Conservation (phyloP, 1,140 invertebrate genomes). For the Lepidurus arcticus region DNA sequence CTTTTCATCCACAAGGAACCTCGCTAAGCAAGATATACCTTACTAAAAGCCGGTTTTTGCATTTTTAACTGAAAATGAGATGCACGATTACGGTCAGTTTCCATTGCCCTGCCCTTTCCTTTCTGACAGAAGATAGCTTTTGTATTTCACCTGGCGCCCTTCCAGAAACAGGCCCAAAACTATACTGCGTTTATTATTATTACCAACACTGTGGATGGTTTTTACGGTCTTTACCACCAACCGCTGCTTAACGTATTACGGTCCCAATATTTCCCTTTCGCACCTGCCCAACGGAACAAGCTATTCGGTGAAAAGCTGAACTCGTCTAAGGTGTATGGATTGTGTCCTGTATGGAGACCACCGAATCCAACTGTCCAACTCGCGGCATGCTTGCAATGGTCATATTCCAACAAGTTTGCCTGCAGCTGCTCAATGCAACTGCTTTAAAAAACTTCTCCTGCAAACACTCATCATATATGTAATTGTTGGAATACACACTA, state of each 20-base stretch:
- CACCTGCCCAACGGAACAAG: not conserved
- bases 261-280: not conserved
- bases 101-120: not conserved
- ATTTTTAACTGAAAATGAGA: not conserved
- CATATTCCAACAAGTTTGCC: not conserved
- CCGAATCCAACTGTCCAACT: not conserved
- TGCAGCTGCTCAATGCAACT: constrained; percentile 2
- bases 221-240: not conserved
- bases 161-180: not conserved
- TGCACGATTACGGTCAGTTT: not conserved
- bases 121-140: not conserved
- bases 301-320: not conserved
- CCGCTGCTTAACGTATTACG: not conserved
- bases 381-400: not conserved
- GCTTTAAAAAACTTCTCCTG: not conserved
- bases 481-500: not conserved
- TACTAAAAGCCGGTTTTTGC: not conserved
- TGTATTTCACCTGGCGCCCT: not conserved
- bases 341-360: not conserved
- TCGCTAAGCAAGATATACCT: not conserved
- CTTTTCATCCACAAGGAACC: no score
- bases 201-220: not conserved
- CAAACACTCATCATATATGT: not conserved
- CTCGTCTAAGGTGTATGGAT: not conserved
- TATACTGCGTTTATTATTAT: not conserved